A percentile compares a stretch with the other conserved stretches of the same genome.
These are phyloP conservation scores for Drosophila nigricruria DNA, from an alignment of 2,888 invertebrate species.

Conservation along the genomic window DNA sequence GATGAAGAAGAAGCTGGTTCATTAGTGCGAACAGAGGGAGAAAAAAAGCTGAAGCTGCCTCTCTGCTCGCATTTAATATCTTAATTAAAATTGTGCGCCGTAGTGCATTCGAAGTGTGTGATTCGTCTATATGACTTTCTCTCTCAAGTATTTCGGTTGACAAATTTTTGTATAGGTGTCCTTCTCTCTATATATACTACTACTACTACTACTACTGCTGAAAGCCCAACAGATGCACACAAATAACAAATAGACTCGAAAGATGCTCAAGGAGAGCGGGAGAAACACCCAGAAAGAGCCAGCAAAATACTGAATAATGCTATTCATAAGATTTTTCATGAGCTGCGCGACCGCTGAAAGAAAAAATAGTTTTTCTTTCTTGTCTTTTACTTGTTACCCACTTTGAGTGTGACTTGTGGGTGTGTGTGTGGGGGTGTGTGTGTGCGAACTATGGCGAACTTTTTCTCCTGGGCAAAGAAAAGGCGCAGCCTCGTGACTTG, in stretches of 20 bases:
- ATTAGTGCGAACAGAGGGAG: conserved; percentile 50
- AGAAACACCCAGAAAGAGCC: conserved; percentile 32
- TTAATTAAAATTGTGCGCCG: conserved; percentile 74
- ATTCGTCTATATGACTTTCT: neutral
- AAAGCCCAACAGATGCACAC: conserved; percentile 44
- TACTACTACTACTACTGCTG: neutral
- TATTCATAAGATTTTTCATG: conserved; percentile 76
- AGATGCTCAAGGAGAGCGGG: neutral
- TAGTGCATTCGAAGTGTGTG: conserved; percentile 58
- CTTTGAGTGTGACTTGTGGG: conserved; percentile 25
- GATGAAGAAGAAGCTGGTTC: conserved; percentile 40
- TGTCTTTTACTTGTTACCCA: conserved; percentile 27
- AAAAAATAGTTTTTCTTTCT: conserved; percentile 60
- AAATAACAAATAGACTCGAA: conserved; percentile 41
- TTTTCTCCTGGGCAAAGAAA: conserved; percentile 51
- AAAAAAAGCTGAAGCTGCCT: conserved; percentile 14
- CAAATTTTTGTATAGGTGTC: conserved; percentile 69
- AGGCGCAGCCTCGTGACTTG: conserved; percentile 49
- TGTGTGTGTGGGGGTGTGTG: conserved; percentile 14
- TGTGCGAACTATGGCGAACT: conserved; percentile 49
- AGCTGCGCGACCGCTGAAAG: conserved; percentile 55
- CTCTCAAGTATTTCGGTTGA: conserved; percentile 43
- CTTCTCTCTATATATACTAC: conserved; percentile 35
- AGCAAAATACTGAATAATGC: conserved; percentile 68
- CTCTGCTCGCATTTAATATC: conserved; percentile 70